A percentile compares a stretch with the other conserved stretches of the same genome.
Conservation (phyloP, 2,113 vertebrate species). For the Neofelis nebulosa region DNA sequence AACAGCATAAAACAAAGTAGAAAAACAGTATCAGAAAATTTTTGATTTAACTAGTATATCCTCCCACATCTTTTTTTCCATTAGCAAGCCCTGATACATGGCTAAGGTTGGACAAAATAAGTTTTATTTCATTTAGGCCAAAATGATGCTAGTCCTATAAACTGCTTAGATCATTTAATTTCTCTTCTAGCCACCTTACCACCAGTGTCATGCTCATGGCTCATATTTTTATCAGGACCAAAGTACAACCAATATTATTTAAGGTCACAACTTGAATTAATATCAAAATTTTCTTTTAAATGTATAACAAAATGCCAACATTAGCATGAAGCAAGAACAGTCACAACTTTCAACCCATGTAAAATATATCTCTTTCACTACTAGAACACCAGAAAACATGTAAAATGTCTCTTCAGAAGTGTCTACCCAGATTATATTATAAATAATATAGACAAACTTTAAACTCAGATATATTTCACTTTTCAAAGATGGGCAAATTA, state of each 20-base stretch:
- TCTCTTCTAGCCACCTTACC: background rate
- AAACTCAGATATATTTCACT: conserved; percentile 7
- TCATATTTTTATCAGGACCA: conserved; percentile 51
- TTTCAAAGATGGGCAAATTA: conserved; percentile 4
- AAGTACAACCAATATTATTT: conserved; percentile 51
- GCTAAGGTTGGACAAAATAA: background rate
- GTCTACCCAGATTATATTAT: background rate
- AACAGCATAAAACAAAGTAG: background rate
- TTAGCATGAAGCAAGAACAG: conserved; percentile 50
- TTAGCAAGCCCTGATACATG: background rate
- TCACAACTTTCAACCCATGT: background rate
- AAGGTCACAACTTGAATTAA: conserved; percentile 64
- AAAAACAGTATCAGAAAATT: background rate
- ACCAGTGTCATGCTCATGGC: background rate
- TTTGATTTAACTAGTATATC: background rate
- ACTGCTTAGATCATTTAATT: background rate
- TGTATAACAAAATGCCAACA: conserved; percentile 64
- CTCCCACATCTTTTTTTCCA: background rate
- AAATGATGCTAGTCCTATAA: background rate
- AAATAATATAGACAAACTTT: conserved; percentile 31
- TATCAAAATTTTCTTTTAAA: conserved; percentile 41
- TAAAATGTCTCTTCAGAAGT: conserved; percentile 5
- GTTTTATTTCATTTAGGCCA: background rate
- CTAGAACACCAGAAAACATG: background rate
- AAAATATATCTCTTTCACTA: conserved; percentile 6